Evolutionary conservation across 2,113 vertebrate species (phyloP), one percentile per base, ranked within the genome.

Genomic region (Neopipo cinnamomea): DNA sequence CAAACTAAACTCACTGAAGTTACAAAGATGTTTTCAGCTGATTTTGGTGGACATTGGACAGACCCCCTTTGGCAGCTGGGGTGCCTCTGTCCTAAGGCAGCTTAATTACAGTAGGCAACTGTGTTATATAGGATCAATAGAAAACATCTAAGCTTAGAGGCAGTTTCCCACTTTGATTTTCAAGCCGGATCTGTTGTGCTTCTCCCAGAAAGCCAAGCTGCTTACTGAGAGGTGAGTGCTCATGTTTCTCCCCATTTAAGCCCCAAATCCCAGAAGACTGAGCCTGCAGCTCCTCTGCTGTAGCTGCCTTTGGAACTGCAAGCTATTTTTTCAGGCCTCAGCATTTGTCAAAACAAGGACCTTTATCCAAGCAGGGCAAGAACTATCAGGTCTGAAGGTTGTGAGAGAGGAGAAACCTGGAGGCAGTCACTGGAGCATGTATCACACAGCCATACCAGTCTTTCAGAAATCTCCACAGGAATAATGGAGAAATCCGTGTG

Each of bases 401-500:
- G 19, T 63, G 31, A 53, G 44, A 19, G 1, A 58, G 27, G 24
- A 85, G 49, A 59, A 81, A 52, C 23, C 6, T 10, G 31, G 35
- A 73, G 23, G 31, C 53, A 89, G 47, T 23, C 78, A 58, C 33
- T 53, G 39, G 55, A 87, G 53, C 1, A 1, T 0, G 7, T 22
- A 8, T 12, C 42, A 9, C 56, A 2, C 18, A 35, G 39, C 37
- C 25, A 5, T 21, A n/a, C 15, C 65, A 93, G 28, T 53, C 35
- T 68, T 85, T 49, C 55, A 52, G 58, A 67, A 85, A 42, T 18
- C 53, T 62, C 49, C 21, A 6, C 13, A 14, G 37, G 27, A 53
- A 37, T n/a, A 46, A 56, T 1, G 0, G 12, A 56, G 30, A 47
- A 72, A 52, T 27, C 47, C 37, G 31, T 0, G 0, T 7, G 52